Evolutionary conservation across 1,140 invertebrate species (phyloP), one percentile per base, ranked within the genome.

Genomic region (Pachyrhynchus sulphureomaculatus): DNA sequence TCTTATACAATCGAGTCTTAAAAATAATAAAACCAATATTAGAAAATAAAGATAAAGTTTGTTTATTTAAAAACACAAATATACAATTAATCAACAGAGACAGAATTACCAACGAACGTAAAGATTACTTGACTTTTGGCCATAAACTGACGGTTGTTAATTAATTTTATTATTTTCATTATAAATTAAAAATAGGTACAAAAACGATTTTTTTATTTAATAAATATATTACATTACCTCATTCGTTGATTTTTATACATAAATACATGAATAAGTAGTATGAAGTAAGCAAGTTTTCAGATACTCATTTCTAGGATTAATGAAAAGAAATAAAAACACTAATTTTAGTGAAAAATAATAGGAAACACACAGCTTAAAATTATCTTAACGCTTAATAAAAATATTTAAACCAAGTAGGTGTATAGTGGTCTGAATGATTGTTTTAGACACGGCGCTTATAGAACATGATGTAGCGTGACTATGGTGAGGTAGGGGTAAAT

Each of bases 171-270:
- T 60, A 39, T 32, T 36, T 17, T 45, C 32, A 60, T 42, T 58
- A 13, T 48, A 9, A 34, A 41, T 41, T 49, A 56, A 39, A 42
- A 32, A 23, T 52, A 52, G 57, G 57, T 60, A 60, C 57, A 60
- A 60, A 58, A 33, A 39, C 17, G n/a, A 37, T 20, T 51, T 60
- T 60, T 60, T 60, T 52, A 60, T 49, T 60, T 60, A 49, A 60
- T 49, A 60, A 49, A 60, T 29, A 60, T 51, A 52, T 58, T 58
- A 15, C 13, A 49, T 52, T 53, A 53, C 51, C 51, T 53, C 51
- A 56, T 41, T 56, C 21, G 37, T 56, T 56, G 41, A 56, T 56
- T 56, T 54, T 56, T 56, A 39, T 54, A 54, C 34, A 54, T 41
- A 23, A 17, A 41, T 54, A 37, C 26, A 29, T 51, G 48, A 17